These are phyloP conservation scores for Drosophila sucinea DNA, from an alignment of 1,140 invertebrate genomes.

Conservation along the genomic window DNA sequence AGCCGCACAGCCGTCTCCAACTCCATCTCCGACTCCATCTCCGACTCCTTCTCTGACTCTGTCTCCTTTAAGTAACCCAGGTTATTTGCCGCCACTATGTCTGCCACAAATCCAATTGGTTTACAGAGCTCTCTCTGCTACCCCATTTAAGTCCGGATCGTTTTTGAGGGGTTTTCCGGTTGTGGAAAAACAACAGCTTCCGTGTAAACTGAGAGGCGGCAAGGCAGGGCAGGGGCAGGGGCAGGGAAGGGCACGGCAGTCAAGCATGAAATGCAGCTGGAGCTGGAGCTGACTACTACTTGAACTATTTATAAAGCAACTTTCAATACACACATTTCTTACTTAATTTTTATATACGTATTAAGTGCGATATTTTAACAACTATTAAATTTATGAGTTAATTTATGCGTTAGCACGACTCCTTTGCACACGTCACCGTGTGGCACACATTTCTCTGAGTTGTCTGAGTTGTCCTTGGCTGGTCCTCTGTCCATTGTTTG, in stretches of 20 bases:
- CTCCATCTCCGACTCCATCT: background rate
- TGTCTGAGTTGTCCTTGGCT: constrained; percentile 50
- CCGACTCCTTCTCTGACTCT: background rate
- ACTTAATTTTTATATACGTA: constrained; percentile 33
- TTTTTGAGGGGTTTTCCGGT: constrained; percentile 49
- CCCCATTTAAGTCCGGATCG: constrained; percentile 27
- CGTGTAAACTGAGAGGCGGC: constrained; percentile 27
- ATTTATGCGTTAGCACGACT: constrained; percentile 72
- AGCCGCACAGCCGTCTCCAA: constrained; percentile 73
- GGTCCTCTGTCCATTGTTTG: constrained; percentile 67
- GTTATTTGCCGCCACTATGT: constrained; percentile 47
- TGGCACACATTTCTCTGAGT: constrained; percentile 50
- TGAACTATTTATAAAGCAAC: constrained; percentile 19
- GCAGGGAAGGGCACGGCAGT: background rate
- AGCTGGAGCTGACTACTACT: constrained; percentile 7
- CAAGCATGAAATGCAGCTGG: constrained; percentile 66
- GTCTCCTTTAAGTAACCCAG: constrained; percentile 36
- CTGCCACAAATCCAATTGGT: constrained; percentile 77
- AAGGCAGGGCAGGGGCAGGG: background rate
- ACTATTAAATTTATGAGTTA: constrained; percentile 59
- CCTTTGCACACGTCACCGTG: constrained; percentile 9
- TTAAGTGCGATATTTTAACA: constrained; percentile 36
- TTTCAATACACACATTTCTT: constrained; percentile 17
- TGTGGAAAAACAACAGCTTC: constrained; percentile 56
- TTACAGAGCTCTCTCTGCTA: constrained; percentile 22